Evolutionary conservation across 2,113 vertebrate species (phyloP), one percentile per base, ranked within the genome.

Genomic region (Paramisgurnus dabryanus): DNA sequence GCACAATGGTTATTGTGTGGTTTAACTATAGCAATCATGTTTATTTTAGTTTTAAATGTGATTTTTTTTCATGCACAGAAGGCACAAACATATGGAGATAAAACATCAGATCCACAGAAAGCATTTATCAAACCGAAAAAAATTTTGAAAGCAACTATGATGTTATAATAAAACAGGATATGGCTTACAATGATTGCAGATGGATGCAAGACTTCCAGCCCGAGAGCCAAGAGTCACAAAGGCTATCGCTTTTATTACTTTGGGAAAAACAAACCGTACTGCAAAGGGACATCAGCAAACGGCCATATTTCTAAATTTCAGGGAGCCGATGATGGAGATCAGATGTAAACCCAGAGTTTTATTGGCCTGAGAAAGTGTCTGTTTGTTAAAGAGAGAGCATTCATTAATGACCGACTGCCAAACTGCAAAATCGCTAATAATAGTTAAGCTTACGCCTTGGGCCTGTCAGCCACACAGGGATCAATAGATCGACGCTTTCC

Each of bases 371-470:
- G 74, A 81, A 78, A 84, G 39, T 74, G 72, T 74, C 67, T 73
- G 34, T 71, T 65, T 73, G 66, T 76, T 76, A 67, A 78, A 84
- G 85, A 80, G 68, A 89, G 82, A 89, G 86, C 84, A 87, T 91
- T 91, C 89, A 90, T 90, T 91, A 90, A 89, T 88, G 89, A 89
- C 85, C 90, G 86, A 89, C 87, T 85, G 87, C 87, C 89, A 88
- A 91, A 88, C 85, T 89, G 88, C 87, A 83, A 86, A 88, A 87
- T 87, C 88, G 86, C 86, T 91, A 91, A 92, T 91, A 89, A 89
- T 86, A 89, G 87, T 90, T 91, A 89, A 91, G 89, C 91, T 88
- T 85, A 82, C 22, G 84, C 83, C 82, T 39, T 63, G 82, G 87
- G 86, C 83, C 87, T 82, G 85, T 88, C 83, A 81, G 86, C 67